phyloP scores from a whole-genome alignment of 2,888 invertebrate species.

The Ariolimax columbianus region DNA sequence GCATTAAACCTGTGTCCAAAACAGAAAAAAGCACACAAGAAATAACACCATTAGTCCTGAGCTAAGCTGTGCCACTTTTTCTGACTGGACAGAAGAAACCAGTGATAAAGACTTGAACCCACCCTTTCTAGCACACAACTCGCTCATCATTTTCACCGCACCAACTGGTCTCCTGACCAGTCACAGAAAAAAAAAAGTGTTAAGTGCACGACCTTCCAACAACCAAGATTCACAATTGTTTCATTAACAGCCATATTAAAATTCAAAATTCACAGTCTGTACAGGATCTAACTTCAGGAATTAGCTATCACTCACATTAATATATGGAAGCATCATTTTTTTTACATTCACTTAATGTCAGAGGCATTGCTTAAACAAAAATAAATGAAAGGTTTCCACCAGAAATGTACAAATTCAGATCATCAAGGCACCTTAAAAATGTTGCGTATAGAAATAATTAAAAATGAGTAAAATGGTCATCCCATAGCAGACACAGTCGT shows the following conservation, averaged over 20 bases:
- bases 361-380: neutral
- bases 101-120: neutral
- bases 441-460: neutral
- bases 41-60: constrained; percentile 6
- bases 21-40: neutral
- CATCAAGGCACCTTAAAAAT: constrained; percentile 22
- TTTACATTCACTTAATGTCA: neutral
- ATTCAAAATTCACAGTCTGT: neutral
- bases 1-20: neutral
- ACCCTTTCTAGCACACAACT: neutral
- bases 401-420: neutral
- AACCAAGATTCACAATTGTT: constrained; percentile 2
- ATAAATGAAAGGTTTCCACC: neutral
- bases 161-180: neutral
- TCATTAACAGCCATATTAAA: neutral
- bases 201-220: constrained; percentile 20
- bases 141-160: neutral
- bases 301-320: neutral
- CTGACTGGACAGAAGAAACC: neutral
- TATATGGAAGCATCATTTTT: neutral
- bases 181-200: neutral
- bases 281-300: neutral
- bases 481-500: too few relatives aligned
- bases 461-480: too few relatives aligned
- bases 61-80: constrained; percentile 15